These are phyloP conservation scores for Mallotus villosus DNA, from an alignment of 2,797 vertebrate species.

Conservation along the genomic window DNA sequence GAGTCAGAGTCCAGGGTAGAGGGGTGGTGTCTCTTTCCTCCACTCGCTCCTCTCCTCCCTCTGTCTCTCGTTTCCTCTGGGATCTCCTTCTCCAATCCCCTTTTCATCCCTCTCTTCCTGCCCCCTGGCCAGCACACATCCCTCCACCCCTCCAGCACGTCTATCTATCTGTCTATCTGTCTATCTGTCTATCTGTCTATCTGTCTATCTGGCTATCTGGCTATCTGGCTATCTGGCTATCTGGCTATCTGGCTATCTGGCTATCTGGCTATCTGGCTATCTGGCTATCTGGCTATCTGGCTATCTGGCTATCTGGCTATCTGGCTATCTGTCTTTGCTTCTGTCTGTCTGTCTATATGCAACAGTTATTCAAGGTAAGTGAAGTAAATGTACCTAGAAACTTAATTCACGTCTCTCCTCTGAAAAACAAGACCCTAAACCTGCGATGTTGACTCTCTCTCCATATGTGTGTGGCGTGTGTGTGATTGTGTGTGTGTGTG, in stretches of 20 bases:
- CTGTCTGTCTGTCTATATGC: background rate
- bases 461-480: constrained; percentile 1
- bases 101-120: constrained; percentile 22
- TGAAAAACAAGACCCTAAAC: background rate
- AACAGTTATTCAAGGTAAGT: background rate
- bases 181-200: background rate
- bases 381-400: background rate
- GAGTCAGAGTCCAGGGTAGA: background rate
- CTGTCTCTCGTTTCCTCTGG: constrained; percentile 34
- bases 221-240: background rate
- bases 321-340: background rate
- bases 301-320: background rate
- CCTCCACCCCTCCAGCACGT: background rate
- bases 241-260: background rate
- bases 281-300: background rate
- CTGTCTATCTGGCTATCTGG: background rate
- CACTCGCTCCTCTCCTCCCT: background rate
- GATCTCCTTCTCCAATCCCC: constrained; percentile 29
- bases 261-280: background rate
- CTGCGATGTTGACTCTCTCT: too few relatives aligned
- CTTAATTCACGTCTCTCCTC: background rate
- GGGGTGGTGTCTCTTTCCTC: background rate
- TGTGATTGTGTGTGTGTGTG: background rate
- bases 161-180: background rate
- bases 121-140: background rate